A percentile compares a stretch with the other conserved stretches of the same genome.
Conservation (phyloP, 1,140 invertebrate genomes). For the Drosophila athabasca region DNA sequence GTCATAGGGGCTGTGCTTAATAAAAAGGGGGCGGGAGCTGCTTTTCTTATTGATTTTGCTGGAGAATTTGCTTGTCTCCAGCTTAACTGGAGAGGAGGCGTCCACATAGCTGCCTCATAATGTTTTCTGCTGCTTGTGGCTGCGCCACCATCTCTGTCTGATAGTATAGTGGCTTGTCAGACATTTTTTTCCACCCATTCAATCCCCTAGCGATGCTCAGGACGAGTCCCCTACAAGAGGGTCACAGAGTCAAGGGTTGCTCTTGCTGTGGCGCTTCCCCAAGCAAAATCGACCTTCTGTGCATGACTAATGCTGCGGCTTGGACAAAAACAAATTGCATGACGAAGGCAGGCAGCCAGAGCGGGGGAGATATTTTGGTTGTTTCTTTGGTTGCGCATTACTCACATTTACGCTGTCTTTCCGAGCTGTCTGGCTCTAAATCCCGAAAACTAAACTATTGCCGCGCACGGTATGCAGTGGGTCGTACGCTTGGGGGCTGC, state of each 20-base stretch:
- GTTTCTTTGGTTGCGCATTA: constrained; percentile 32
- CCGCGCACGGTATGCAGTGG: not conserved
- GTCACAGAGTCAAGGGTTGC: constrained; percentile 1
- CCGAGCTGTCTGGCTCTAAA: constrained; percentile 24
- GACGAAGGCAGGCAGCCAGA: constrained; percentile 20
- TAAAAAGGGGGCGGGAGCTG: not conserved
- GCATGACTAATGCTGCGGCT: constrained; percentile 64
- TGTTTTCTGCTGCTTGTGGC: too few relatives aligned
- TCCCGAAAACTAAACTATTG: constrained; percentile 20
- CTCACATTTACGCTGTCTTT: constrained; percentile 45
- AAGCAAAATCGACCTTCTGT: constrained; percentile 41
- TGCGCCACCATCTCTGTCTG: too few relatives aligned
- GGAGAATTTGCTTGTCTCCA: too few relatives aligned
- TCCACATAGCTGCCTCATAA: too few relatives aligned
- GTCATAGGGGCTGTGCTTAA: too few relatives aligned
- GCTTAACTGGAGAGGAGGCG: too few relatives aligned
- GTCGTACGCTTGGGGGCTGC: constrained; percentile 4
- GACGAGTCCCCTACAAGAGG: constrained; percentile 1
- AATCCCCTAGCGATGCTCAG: too few relatives aligned
- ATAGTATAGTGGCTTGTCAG: too few relatives aligned
- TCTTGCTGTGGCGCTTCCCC: constrained; percentile 43
- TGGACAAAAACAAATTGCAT: constrained; percentile 65
- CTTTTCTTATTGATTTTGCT: too few relatives aligned
- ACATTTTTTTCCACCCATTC: too few relatives aligned
- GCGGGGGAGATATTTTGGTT: constrained; percentile 2